Base-by-base conservation (phyloP, 2,888 invertebrate species). In the Teleogryllus oceanicus region DNA sequence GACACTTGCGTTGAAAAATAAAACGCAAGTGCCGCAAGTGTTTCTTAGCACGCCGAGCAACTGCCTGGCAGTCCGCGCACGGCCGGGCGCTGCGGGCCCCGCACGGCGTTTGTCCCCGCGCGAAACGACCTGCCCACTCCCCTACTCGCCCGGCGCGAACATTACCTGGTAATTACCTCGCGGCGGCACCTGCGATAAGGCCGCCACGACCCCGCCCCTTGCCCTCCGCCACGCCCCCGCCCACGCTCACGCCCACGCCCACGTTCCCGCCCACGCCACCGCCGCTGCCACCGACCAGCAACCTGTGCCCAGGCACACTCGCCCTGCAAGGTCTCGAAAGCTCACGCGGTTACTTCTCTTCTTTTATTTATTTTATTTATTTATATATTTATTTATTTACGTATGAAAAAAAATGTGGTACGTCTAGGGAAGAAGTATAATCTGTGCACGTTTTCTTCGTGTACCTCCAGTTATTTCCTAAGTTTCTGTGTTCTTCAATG, bases 151-250 rank as follows among this genome's bases (percentile, higher is more conserved):
- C 62, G 62, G 62, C 62, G 62, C n/a, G 62, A 62, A 62, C 62
- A 62, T 62, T 62, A 62, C 62, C 62, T 62, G 62, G 62, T 62
- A 62, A 62, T 62, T 62, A 62, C 62, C 62, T 62, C 37, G 62
- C 62, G 62, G 62, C 62, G n/a, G 62, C 62, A 62, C 62, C 62
- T 62, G 62, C 62, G 62, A 62, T 62, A 62, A 62, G 62, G 62
- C 62, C 16, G 62, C 13, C 62, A 3, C 62, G 62, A 62, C 62
- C 62, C n/a, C 62, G 37, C 37, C 16, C 62, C 16, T 62, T n/a
- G 62, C 62, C n/a, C 62, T 62, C 62, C 62, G 16, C 62, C 62
- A 62, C 62, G 62, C 16, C 62, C 62, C 62, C 62, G 13, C 16
- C 11, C n/a, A 1, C 62, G 62, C 8, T 0, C 5, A 3, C 62